These are phyloP conservation scores for Apus apus DNA, from an alignment of 2,113 vertebrate species.

Conservation along the genomic window DNA sequence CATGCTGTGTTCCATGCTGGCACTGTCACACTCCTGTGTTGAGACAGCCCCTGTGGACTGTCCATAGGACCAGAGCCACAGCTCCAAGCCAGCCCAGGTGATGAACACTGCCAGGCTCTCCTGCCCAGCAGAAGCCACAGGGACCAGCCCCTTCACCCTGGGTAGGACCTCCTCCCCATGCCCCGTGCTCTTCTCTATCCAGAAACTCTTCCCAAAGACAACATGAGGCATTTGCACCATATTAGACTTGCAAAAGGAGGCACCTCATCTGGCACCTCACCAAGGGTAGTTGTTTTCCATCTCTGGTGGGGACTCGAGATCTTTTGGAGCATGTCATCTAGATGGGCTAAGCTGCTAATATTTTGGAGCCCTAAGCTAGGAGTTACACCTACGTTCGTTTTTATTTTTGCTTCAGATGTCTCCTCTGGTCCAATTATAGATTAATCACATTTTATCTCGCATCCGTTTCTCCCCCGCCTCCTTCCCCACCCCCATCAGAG, in stretches of 20 bases:
- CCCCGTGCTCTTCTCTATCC: not conserved
- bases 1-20: not conserved
- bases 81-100: accelerated
- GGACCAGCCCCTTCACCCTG: not conserved
- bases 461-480: constrained; percentile 28
- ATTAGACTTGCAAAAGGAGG: not conserved
- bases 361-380: constrained; percentile 44
- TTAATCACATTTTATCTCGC: constrained; percentile 57
- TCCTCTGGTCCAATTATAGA: constrained; percentile 60
- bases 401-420: constrained; percentile 57
- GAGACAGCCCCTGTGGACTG: not conserved
- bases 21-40: not conserved
- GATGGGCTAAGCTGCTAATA: constrained; percentile 17
- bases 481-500: not conserved
- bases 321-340: constrained; percentile 24
- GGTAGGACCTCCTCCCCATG: not conserved
- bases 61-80: not conserved
- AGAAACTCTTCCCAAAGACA: not conserved
- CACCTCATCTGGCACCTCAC: not conserved
- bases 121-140: too few species aligned
- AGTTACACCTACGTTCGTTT: constrained; percentile 51
- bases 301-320: not conserved
- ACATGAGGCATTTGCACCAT: accelerated
- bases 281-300: not conserved
- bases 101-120: not conserved